Evolutionary conservation across 1,140 invertebrate genomes (phyloP), one percentile per base, ranked within the genome.

Genomic region (Drosophila pectinifera): DNA sequence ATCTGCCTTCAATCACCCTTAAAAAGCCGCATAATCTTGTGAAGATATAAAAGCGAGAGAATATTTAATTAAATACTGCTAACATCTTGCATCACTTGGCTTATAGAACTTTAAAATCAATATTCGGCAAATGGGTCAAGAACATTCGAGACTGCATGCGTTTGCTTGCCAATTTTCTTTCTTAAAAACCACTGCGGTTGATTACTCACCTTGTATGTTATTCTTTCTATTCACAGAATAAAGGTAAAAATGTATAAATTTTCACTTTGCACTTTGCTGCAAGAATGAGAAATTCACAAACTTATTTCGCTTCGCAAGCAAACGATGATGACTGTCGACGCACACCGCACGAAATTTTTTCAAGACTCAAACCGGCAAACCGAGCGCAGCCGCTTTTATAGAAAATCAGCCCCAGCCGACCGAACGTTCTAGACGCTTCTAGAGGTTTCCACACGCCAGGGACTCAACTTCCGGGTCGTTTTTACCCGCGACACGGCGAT

Each of bases 351-450:
- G 70, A 88, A 67, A 54, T 76, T 83, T 64, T 76, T 79, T 78
- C 42, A 69, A 73, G 64, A 86, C 82, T 83, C 57, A 38, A 63
- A 51, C 83, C 75, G 65, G 75, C 62, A 43, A 4, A 5, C 2
- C 57, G 22, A 48, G 13, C n/a, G n/a, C n/a, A n/a, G n/a, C n/a
- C n/a, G n/a, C n/a, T n/a, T 83, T 68, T 89, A 89, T 89, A 89
- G 49, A 34, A 41, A 72, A 72, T 5, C 24, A 14, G 45, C n/a
- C n/a, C 26, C 45, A 16, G 42, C 46, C 14, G 46, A 22, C 2
- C 36, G 56, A 85, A 78, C 20, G 43, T 72, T 80, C 79, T 65
- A 39, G 83, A 86, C 57, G 43, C 42, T 83, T 86, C 83, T 55
- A 73, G 83, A 86, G n/a, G n/a, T n/a, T n/a, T n/a, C n/a, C n/a